Evolutionary conservation across 1,140 invertebrate genomes (phyloP).

Genomic region (Cotesia typhae): DNA sequence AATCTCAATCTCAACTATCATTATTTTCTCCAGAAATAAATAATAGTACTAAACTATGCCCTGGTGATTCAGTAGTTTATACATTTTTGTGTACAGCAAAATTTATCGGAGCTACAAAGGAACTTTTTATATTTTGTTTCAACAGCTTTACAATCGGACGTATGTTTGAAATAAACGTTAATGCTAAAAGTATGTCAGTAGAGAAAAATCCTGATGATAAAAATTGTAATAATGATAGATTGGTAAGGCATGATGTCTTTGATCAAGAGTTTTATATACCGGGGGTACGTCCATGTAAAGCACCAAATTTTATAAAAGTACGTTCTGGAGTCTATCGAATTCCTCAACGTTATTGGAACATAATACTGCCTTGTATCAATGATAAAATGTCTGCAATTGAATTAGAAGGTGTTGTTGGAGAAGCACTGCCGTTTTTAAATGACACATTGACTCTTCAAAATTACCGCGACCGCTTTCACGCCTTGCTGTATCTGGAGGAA

Average conservation of each 20-base stretch:
- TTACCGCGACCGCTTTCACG: constrained; percentile 74
- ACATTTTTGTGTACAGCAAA: constrained; percentile 64
- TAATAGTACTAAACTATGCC: constrained; percentile 49
- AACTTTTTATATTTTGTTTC: constrained; percentile 70
- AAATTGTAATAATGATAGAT: constrained; percentile 53
- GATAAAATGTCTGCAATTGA: constrained; percentile 56
- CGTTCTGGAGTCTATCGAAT: constrained; percentile 67
- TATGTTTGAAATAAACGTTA: constrained; percentile 65
- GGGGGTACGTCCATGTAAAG: constrained; percentile 68
- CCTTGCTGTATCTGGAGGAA: constrained; percentile 83
- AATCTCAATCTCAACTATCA: constrained; percentile 55
- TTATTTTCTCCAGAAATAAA: constrained; percentile 47
- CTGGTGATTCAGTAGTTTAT: constrained; percentile 52
- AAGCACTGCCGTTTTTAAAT: constrained; percentile 63
- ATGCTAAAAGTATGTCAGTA: constrained; percentile 42
- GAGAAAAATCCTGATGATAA: constrained; percentile 43
- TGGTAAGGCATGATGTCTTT: constrained; percentile 53
- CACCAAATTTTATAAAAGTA: constrained; percentile 67
- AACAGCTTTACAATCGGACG: constrained; percentile 68
- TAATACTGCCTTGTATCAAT: constrained; percentile 61
- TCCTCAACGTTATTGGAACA: constrained; percentile 68
- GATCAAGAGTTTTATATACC: constrained; percentile 62
- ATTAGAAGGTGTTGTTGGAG: constrained; percentile 53
- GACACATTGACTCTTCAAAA: constrained; percentile 65
- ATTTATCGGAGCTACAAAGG: constrained; percentile 69